Evolutionary conservation across 2,113 vertebrate species (phyloP).

Genomic region (Lophochroa leadbeateri): DNA sequence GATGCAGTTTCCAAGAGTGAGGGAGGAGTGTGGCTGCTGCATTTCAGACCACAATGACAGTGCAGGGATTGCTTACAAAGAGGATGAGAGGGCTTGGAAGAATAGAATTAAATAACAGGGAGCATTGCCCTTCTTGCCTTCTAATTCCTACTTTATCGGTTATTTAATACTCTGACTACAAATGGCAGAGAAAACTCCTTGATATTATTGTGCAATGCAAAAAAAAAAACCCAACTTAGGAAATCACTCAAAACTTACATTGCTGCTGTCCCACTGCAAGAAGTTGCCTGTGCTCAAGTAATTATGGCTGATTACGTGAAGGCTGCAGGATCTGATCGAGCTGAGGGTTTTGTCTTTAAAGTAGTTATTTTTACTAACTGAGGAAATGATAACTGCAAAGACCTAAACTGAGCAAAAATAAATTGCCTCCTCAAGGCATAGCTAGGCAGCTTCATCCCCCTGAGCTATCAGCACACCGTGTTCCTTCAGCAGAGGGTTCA

Average conservation of each 20-base stretch:
- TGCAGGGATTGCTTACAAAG: background rate
- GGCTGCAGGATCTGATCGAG: background rate
- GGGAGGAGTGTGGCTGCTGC: background rate
- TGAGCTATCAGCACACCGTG: background rate
- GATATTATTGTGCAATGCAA: background rate
- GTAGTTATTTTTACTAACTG: background rate
- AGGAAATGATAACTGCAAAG: background rate
- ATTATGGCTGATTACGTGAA: background rate
- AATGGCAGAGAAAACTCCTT: background rate
- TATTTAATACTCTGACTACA: background rate
- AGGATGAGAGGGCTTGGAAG: background rate
- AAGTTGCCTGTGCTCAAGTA: background rate
- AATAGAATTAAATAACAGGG: background rate
- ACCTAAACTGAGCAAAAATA: background rate
- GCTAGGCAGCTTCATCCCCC: background rate
- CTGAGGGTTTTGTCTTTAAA: background rate
- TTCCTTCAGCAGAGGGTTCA: background rate
- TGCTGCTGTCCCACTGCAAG: background rate
- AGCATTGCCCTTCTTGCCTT: background rate
- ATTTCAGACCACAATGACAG: background rate
- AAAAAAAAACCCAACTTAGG: background rate
- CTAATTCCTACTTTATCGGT: background rate
- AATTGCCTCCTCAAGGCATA: background rate
- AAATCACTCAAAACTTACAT: background rate
- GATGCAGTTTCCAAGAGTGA: background rate